These are phyloP conservation scores for Argyrosomus regius DNA, from an alignment of 2,797 vertebrate genomes.

Conservation along the genomic window DNA sequence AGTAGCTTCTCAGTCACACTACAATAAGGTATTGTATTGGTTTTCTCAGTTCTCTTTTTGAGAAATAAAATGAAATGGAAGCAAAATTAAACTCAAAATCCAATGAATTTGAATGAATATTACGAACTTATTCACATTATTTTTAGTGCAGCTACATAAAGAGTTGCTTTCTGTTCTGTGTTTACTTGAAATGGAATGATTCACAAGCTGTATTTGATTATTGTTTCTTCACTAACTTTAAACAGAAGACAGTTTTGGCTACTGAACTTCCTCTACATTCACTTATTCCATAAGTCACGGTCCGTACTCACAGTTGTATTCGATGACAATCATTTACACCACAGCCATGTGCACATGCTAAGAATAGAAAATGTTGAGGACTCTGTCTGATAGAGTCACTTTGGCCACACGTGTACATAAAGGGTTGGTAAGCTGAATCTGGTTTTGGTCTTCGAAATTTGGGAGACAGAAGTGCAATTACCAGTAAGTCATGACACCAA, in stretches of 20 bases:
- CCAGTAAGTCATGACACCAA: not conserved
- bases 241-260: conserved; percentile 28
- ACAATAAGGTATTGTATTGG: not conserved
- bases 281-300: conserved; percentile 33
- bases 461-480: not conserved
- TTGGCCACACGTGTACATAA: conserved; percentile 6
- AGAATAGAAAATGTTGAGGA: conserved; percentile 48
- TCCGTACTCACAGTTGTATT: conserved; percentile 46
- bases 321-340: conserved; percentile 54
- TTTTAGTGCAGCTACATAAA: not conserved
- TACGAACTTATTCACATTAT: not conserved
- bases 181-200: not conserved
- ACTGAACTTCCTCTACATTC: conserved; percentile 42
- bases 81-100: not conserved
- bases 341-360: conserved; percentile 34
- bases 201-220: conserved; percentile 7
- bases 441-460: not conserved
- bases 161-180: not conserved
- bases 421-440: not conserved
- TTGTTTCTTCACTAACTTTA: not conserved
- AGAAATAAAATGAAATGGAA: not conserved
- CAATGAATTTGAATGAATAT: not conserved
- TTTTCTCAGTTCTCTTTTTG: not conserved
- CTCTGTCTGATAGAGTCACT: conserved; percentile 9
- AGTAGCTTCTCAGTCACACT: not conserved